Evolutionary conservation across 2,888 invertebrate species (phyloP).

Genomic region (Clunio marinus): DNA sequence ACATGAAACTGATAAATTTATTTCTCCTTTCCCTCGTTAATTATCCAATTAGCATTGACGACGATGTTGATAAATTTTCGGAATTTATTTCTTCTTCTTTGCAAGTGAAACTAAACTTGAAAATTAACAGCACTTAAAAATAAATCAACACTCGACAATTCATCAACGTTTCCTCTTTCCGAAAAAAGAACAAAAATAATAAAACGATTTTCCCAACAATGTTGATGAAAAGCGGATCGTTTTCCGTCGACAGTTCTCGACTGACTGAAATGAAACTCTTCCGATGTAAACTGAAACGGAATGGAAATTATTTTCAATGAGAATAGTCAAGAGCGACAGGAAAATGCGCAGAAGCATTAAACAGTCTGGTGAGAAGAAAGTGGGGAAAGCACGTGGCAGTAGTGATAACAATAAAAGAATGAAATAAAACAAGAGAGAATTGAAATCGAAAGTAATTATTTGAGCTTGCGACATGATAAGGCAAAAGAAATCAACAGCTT

Average conservation of each 20-base stretch:
- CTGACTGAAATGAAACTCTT: conserved; percentile 26
- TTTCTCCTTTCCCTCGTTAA: background rate
- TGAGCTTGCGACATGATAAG: background rate
- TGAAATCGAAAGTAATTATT: conserved; percentile 19
- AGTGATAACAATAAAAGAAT: conserved; percentile 5
- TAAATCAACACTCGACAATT: conserved; percentile 34
- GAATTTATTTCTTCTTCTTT: no score
- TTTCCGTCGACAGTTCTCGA: conserved; percentile 13
- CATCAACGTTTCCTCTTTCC: conserved; percentile 20
- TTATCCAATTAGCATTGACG: no score
- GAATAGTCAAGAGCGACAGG: background rate
- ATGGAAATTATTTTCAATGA: background rate
- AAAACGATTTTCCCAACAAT: no score
- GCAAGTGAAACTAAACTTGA: conserved; percentile 22
- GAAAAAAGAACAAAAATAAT: background rate
- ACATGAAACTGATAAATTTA: background rate
- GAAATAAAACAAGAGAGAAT: background rate
- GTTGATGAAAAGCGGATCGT: conserved; percentile 8
- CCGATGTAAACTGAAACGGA: background rate
- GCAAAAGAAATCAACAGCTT: background rate
- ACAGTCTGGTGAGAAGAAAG: background rate
- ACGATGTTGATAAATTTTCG: no score
- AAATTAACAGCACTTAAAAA: conserved; percentile 32
- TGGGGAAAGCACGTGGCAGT: conserved; percentile 27
- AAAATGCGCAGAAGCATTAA: conserved; percentile 20